A percentile compares a stretch with the other conserved stretches of the same genome.
Evolutionary conservation across 1,140 invertebrate genomes (phyloP).

Genomic region (Drosophila sp.): DNA sequence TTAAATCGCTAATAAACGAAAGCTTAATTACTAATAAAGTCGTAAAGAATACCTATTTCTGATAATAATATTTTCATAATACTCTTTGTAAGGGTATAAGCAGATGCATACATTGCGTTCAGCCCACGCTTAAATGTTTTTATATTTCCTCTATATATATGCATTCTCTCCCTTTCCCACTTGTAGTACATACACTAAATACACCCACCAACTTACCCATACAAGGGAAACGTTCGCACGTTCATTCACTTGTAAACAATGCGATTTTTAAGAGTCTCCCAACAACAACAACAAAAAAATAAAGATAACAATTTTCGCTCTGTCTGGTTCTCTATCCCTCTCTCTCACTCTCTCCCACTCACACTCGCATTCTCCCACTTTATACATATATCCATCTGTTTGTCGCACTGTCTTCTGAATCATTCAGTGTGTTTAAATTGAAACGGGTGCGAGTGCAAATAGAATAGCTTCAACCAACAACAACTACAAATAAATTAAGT

Average conservation of each 20-base stretch:
- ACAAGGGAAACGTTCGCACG: slow-evolving; percentile 42
- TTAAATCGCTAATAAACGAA: no score
- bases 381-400: not conserved
- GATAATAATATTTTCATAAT: not conserved
- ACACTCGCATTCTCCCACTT: not conserved
- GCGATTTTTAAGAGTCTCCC: slow-evolving; percentile 24
- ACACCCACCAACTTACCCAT: slow-evolving; percentile 2
- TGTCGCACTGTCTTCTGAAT: slow-evolving; percentile 41
- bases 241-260: slow-evolving; percentile 52
- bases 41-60: no score
- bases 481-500: slow-evolving; percentile 13
- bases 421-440: slow-evolving; percentile 43
- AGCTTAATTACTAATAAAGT: no score
- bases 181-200: not conserved
- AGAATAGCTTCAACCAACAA: slow-evolving; percentile 8
- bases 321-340: not conserved
- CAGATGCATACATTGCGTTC: slow-evolving; percentile 19
- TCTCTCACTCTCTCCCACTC: not conserved
- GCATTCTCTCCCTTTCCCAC: slow-evolving; percentile 11
- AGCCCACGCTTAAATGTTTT: slow-evolving; percentile 39
- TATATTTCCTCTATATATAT: not conserved
- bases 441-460: slow-evolving; percentile 28
- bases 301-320: slow-evolving; percentile 42
- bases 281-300: slow-evolving; percentile 23
- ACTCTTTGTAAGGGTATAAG: slow-evolving; percentile 24